phyloP scores from a whole-genome alignment of 2,888 invertebrate species.

The Ophioninae sp. region DNA sequence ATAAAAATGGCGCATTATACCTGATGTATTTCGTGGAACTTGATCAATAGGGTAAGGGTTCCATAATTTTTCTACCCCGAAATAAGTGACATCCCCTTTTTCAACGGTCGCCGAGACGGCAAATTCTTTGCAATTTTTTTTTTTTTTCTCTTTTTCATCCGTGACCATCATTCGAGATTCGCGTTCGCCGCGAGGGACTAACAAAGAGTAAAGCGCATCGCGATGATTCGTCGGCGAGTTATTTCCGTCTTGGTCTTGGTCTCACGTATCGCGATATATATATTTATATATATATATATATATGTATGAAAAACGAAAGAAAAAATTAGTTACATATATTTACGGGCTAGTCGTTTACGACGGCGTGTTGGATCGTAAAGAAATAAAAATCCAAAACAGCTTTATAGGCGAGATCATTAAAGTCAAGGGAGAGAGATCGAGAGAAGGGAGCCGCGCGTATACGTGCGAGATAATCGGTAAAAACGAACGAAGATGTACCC shows the following conservation, averaged over 20 bases:
- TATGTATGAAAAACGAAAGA: too few relatives aligned
- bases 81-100: not conserved
- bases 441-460: not conserved
- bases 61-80: too few relatives aligned
- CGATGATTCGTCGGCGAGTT: constrained; percentile 28
- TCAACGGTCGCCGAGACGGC: not conserved
- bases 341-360: constrained; percentile 67
- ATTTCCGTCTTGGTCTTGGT: constrained; percentile 5
- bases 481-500: constrained; percentile 71
- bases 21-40: too few relatives aligned
- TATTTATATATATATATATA: too few relatives aligned
- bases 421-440: constrained; percentile 65
- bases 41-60: too few relatives aligned
- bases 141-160: constrained; percentile 15
- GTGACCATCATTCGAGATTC: constrained; percentile 20
- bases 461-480: constrained; percentile 48
- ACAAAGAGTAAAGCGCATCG: constrained; percentile 43
- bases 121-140: not conserved
- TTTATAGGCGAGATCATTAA: constrained; percentile 79
- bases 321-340: too few relatives aligned
- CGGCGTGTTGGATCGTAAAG: constrained; percentile 67
- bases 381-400: constrained; percentile 77
- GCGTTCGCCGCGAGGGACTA: constrained; percentile 12
- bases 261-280: constrained; percentile 8
- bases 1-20: too few relatives aligned